phyloP scores from a whole-genome alignment of 2,888 invertebrate species.

The Podabrus alpinus region DNA sequence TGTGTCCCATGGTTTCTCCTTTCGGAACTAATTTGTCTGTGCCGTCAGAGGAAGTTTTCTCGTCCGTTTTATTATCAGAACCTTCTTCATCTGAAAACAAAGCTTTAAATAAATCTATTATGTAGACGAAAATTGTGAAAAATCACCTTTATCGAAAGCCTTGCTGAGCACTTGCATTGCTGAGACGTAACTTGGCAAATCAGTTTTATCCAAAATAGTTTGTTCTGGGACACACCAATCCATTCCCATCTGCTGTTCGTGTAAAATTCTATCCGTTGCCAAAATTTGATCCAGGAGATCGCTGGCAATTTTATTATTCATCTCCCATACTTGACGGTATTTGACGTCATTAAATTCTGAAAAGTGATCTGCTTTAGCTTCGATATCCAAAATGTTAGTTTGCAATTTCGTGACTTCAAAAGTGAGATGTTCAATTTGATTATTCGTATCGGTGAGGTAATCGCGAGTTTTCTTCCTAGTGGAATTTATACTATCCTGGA shows the following conservation, averaged over 20 bases:
- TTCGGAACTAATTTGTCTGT: neutral
- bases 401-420: slow-evolving; percentile 70
- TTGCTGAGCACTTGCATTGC: slow-evolving; percentile 10
- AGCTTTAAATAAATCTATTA: neutral
- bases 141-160: slow-evolving; percentile 13
- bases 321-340: slow-evolving; percentile 64
- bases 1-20: slow-evolving; percentile 26
- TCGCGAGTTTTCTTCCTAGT: slow-evolving; percentile 69
- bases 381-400: slow-evolving; percentile 68
- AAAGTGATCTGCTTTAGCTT: slow-evolving; percentile 72
- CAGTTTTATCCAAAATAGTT: slow-evolving; percentile 51
- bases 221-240: slow-evolving; percentile 59
- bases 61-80: neutral
- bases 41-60: neutral
- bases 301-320: slow-evolving; percentile 61
- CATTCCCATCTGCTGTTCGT: slow-evolving; percentile 66
- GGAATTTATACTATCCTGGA: slow-evolving; percentile 72
- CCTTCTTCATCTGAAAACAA: neutral
- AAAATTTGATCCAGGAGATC: slow-evolving; percentile 60
- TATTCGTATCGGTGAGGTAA: slow-evolving; percentile 66
- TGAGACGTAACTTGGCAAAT: slow-evolving; percentile 55
- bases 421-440: slow-evolving; percentile 69
- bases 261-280: slow-evolving; percentile 63
- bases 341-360: slow-evolving; percentile 67
- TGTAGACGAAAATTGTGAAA: neutral